Percentiles rank a stretch among this genome's conserved stretches.
Conservation (phyloP, 2,113 vertebrate species). For the Pedetes capensis region DNA sequence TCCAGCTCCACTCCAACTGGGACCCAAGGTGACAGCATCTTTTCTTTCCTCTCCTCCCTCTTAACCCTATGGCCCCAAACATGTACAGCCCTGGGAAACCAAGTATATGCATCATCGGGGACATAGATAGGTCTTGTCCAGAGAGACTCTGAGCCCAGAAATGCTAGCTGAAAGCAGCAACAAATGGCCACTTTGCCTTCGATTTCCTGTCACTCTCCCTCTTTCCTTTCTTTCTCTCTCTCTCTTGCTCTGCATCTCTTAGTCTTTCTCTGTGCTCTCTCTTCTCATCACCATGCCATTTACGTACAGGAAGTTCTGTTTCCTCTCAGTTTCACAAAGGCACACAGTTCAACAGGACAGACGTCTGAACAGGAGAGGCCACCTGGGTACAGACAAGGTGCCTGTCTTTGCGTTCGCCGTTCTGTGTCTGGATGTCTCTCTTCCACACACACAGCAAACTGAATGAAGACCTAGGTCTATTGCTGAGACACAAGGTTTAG, state of each 20-base stretch:
- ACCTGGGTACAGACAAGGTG: not conserved
- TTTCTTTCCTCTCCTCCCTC: not conserved
- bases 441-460: not conserved
- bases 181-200: too few relatives aligned
- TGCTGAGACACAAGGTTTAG: not conserved
- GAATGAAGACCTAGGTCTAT: not conserved
- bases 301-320: not conserved
- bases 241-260: not conserved
- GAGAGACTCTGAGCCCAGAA: not conserved
- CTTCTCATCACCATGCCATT: not conserved
- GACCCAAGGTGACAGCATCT: not conserved
- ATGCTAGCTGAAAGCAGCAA: not conserved
- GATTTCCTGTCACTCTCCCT: not conserved
- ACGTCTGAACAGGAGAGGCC: not conserved
- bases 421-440: not conserved
- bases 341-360: not conserved
- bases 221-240: not conserved
- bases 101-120: not conserved
- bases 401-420: not conserved
- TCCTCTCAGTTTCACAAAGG: not conserved
- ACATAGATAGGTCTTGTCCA: not conserved
- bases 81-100: not conserved
- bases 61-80: not conserved
- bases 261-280: not conserved
- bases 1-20: not conserved